Conservation (phyloP, 2,888 invertebrate genomes). For the Eilema griseolum region DNA sequence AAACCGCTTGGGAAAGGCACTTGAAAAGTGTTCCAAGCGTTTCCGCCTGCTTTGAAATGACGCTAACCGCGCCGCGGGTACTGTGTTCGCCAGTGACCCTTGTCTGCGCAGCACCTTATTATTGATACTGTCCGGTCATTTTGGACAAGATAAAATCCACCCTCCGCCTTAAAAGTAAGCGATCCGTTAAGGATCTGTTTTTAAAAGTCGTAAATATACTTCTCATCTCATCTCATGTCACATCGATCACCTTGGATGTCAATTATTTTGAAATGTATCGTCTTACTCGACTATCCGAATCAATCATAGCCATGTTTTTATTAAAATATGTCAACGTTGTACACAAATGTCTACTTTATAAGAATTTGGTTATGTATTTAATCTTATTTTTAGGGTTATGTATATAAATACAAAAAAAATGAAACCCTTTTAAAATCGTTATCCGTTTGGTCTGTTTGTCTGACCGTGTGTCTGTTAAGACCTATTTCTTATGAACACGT, state of each 20-base stretch:
- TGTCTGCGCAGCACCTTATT: background rate
- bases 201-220: background rate
- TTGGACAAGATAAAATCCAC: too few relatives aligned
- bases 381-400: too few relatives aligned
- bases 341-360: background rate
- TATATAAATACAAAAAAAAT: too few relatives aligned
- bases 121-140: background rate
- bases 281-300: background rate
- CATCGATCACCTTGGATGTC: slow-evolving; percentile 7
- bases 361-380: background rate
- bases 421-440: too few relatives aligned
- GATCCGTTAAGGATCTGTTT: background rate
- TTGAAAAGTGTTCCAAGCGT: too few relatives aligned
- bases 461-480: too few relatives aligned
- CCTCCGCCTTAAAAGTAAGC: background rate
- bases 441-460: too few relatives aligned
- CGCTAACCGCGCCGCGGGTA: too few relatives aligned
- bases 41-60: too few relatives aligned
- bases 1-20: too few relatives aligned
- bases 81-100: background rate
- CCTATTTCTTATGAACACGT: too few relatives aligned
- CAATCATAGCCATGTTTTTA: background rate
- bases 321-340: background rate
- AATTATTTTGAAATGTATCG: background rate
- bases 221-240: background rate